phyloP scores from a whole-genome alignment of 2,113 vertebrate genomes.

The Circaetus cinerascens region DNA sequence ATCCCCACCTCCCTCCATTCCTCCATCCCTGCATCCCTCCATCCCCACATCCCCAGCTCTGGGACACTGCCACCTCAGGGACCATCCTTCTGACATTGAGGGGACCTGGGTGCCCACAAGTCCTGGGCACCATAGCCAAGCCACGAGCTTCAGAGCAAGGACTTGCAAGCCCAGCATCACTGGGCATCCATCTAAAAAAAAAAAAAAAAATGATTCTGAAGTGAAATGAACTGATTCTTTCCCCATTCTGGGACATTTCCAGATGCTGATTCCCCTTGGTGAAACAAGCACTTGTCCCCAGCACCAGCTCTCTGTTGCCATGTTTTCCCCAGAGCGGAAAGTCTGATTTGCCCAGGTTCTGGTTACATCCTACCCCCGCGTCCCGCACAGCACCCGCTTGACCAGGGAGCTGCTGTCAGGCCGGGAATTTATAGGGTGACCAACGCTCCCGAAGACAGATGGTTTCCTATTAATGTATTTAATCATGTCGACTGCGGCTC shows the following conservation, averaged over 20 bases:
- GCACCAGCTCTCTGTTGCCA: fast-evolving
- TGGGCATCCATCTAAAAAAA: neutral
- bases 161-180: neutral
- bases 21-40: neutral
- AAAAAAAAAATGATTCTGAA: neutral
- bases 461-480: neutral
- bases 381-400: fast-evolving
- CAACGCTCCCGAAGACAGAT: neutral
- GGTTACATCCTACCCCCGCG: neutral
- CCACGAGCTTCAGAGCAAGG: neutral
- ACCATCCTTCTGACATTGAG: neutral
- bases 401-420: neutral
- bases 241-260: neutral
- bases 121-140: neutral
- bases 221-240: neutral
- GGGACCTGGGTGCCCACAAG: neutral
- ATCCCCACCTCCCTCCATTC: neutral
- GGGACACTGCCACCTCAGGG: neutral
- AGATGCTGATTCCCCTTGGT: neutral
- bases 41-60: neutral
- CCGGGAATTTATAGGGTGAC: neutral
- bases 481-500: neutral
- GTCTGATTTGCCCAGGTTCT: neutral
- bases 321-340: fast-evolving
- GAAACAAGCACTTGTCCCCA: neutral